Evolutionary conservation across 2,113 vertebrate species (phyloP).

Genomic region (Rana temporaria): DNA sequence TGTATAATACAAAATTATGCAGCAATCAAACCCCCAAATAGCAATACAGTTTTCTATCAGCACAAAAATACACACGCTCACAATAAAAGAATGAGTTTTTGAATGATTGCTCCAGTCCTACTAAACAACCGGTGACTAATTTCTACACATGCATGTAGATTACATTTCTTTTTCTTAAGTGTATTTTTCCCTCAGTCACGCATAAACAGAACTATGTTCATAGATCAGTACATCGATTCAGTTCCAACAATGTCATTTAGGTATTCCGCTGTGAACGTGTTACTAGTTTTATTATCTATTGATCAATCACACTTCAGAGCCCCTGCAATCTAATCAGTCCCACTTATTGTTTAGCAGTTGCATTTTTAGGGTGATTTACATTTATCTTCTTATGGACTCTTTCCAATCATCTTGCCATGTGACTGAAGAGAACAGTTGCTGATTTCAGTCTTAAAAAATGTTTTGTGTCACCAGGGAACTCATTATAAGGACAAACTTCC

Average conservation of each 20-base stretch:
- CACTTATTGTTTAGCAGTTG: conserved; percentile 11
- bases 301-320: not conserved
- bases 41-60: too few species aligned
- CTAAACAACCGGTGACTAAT: conserved; percentile 12
- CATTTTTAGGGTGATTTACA: conserved; percentile 55
- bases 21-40: too few species aligned
- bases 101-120: conserved; percentile 1
- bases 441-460: conserved; percentile 60
- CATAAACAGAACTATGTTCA: not conserved
- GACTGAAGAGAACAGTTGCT: conserved; percentile 43
- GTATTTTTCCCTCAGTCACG: not conserved
- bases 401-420: conserved; percentile 49
- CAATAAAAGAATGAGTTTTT: not conserved
- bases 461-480: conserved; percentile 65
- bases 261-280: conserved; percentile 9
- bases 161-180: conserved; percentile 4
- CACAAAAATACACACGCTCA: too few species aligned
- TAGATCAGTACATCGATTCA: not conserved
- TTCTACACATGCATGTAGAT: conserved; percentile 25
- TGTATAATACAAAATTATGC: conserved; percentile 12
- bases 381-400: conserved; percentile 35
- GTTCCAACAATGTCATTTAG: not conserved
- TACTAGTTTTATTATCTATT: not conserved
- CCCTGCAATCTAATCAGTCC: conserved; percentile 18
- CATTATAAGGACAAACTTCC: conserved; percentile 66